phyloP scores from a whole-genome alignment of 2,113 vertebrate species.

The Mesoclemmys tuberculata region DNA sequence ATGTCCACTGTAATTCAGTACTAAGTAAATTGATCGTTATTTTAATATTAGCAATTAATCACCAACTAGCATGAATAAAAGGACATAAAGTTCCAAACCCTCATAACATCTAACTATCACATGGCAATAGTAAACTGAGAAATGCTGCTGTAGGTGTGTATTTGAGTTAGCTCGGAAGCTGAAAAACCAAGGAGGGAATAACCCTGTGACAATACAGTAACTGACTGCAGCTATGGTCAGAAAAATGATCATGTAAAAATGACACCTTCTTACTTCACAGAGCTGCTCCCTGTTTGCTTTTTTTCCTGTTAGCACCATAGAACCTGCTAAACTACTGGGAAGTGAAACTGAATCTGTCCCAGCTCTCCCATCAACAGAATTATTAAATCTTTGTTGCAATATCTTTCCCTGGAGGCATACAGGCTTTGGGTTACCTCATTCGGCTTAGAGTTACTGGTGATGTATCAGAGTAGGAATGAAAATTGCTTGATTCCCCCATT shows the following conservation, averaged over 20 bases:
- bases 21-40: not conserved
- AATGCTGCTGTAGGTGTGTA: not conserved
- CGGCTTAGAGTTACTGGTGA: not conserved
- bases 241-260: not conserved
- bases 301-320: not conserved
- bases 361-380: not conserved
- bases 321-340: not conserved
- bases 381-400: not conserved
- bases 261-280: not conserved
- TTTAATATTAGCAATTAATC: not conserved
- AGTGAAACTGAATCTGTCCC: fast-evolving
- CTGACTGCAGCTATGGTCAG: not conserved
- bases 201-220: not conserved
- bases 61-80: not conserved
- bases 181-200: not conserved
- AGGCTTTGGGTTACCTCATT: not conserved
- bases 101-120: not conserved
- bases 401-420: not conserved
- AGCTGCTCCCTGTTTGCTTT: not conserved
- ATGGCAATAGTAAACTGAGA: not conserved
- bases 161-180: not conserved
- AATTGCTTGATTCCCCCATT: not conserved
- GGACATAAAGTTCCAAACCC: not conserved
- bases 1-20: not conserved
- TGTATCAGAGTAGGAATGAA: not conserved